Percentiles rank a stretch among this genome's conserved stretches.
phyloP scores from a whole-genome alignment of 2,888 invertebrate genomes.

The Sylvicola cinctus region DNA sequence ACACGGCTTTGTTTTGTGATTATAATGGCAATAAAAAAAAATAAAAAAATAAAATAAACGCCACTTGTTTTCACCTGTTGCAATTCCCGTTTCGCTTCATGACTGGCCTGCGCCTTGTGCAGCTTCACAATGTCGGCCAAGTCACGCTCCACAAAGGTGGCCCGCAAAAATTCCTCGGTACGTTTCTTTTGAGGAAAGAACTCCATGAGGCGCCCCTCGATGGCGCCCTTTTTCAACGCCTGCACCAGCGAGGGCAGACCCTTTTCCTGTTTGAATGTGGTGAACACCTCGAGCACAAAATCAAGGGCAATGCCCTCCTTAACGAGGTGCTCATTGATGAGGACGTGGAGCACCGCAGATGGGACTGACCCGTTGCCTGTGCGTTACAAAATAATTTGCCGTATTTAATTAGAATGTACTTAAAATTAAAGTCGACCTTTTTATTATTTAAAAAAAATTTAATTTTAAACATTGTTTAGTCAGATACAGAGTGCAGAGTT shows the following conservation, averaged over 20 bases:
- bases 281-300: constrained; percentile 82
- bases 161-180: constrained; percentile 68
- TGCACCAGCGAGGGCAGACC: constrained; percentile 70
- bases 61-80: constrained; percentile 29
- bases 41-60: too few relatives aligned
- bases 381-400: constrained; percentile 5
- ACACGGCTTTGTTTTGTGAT: too few relatives aligned
- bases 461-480: too few relatives aligned
- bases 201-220: constrained; percentile 66
- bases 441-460: too few relatives aligned
- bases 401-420: not conserved
- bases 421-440: too few relatives aligned
- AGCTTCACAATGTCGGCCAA: constrained; percentile 60
- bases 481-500: too few relatives aligned
- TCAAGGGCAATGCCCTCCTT: constrained; percentile 88
- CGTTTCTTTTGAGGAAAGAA: constrained; percentile 89
- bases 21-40: too few relatives aligned
- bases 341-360: constrained; percentile 66
- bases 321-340: constrained; percentile 81
- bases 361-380: constrained; percentile 72
- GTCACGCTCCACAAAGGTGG: constrained; percentile 59
- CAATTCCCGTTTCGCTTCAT: constrained; percentile 61
- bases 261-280: constrained; percentile 77
- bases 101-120: constrained; percentile 66
- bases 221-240: constrained; percentile 68